phyloP scores from a whole-genome alignment of 2,113 vertebrate species.

The Erythrolamprus reginae region DNA sequence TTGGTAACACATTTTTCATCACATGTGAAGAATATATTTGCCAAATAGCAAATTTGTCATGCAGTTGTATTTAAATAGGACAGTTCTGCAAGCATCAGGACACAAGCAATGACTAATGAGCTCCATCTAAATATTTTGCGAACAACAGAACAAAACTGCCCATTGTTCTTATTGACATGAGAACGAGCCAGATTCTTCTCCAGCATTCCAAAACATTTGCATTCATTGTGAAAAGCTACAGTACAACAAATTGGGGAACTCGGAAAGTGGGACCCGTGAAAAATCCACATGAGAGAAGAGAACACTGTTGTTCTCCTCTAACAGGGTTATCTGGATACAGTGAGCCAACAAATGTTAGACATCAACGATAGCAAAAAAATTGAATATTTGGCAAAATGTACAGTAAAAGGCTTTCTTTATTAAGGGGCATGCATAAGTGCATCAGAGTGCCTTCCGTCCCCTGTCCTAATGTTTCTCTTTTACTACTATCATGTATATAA shows the following conservation, averaged over 20 bases:
- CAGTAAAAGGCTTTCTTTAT: no score
- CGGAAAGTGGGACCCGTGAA: background rate
- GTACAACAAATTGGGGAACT: background rate
- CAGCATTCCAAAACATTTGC: background rate
- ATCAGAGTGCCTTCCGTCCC: no score
- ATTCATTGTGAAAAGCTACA: background rate
- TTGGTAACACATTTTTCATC: background rate
- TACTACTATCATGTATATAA: no score
- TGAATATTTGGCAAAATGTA: background rate
- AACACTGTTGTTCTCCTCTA: background rate
- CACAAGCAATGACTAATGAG: conserved; percentile 1
- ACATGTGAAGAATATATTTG: background rate
- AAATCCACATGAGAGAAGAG: no score
- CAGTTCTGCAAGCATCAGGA: background rate
- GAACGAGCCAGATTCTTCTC: background rate
- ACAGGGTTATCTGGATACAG: background rate
- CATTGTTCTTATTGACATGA: background rate
- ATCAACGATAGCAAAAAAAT: background rate
- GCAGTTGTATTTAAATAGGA: conserved; percentile 2
- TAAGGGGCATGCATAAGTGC: no score
- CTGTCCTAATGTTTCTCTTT: no score
- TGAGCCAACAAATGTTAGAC: background rate
- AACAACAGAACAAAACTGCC: background rate
- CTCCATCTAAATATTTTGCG: conserved; percentile 3
- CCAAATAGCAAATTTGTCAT: background rate